These are phyloP conservation scores for Notamacropus eugenii DNA, from an alignment of 2,797 vertebrate species.

Conservation along the genomic window DNA sequence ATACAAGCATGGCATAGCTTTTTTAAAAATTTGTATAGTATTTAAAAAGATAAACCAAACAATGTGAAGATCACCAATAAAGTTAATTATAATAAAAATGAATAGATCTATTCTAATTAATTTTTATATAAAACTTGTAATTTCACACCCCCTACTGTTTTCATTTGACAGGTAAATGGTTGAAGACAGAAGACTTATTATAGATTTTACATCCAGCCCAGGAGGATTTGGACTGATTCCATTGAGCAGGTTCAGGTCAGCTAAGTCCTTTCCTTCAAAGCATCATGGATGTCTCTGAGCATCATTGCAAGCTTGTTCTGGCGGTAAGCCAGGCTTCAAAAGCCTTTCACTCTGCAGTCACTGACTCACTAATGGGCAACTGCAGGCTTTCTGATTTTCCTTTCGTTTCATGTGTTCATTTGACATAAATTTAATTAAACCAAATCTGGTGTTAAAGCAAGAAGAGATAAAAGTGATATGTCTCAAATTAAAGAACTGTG, in stretches of 20 bases:
- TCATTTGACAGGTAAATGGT: constrained; percentile 85
- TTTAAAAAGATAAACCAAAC: constrained; percentile 61
- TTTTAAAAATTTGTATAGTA: constrained; percentile 24
- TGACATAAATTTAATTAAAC: constrained; percentile 92
- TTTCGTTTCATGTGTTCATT: constrained; percentile 90
- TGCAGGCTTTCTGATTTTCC: constrained; percentile 90
- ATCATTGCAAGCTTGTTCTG: constrained; percentile 88
- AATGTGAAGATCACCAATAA: constrained; percentile 34
- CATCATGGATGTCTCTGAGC: constrained; percentile 88
- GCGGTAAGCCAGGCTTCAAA: constrained; percentile 90
- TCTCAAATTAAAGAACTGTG: constrained; percentile 88
- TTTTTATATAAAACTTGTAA: constrained; percentile 67
- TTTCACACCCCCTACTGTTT: constrained; percentile 73
- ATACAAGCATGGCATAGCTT: constrained; percentile 18
- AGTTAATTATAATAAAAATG: constrained; percentile 48
- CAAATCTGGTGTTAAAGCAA: constrained; percentile 90
- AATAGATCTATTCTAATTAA: constrained; percentile 73
- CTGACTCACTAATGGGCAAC: constrained; percentile 91
- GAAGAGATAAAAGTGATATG: constrained; percentile 89
- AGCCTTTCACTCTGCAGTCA: constrained; percentile 88
- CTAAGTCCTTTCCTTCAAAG: constrained; percentile 88
- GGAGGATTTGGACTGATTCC: constrained; percentile 87
- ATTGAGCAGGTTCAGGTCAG: constrained; percentile 86
- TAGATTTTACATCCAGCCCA: constrained; percentile 85
- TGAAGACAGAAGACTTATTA: constrained; percentile 84